These are phyloP conservation scores for Tetragonula clypearis DNA, from an alignment of 1,140 invertebrate genomes.

Conservation along the genomic window DNA sequence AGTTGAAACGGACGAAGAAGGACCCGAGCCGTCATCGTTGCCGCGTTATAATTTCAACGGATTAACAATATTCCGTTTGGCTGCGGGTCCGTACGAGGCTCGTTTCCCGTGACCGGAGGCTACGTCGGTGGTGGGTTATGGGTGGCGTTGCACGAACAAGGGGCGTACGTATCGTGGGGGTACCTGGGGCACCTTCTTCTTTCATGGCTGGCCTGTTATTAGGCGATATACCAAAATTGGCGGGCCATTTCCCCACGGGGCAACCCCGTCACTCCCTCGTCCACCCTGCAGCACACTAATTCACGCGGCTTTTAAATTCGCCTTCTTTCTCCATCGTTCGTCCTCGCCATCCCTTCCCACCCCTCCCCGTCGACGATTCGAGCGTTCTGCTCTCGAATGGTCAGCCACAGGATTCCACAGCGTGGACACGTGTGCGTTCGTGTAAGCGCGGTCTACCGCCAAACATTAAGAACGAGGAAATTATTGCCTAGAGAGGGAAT, in stretches of 20 bases:
- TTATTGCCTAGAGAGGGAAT: conserved; percentile 60
- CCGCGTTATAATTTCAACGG: conserved; percentile 61
- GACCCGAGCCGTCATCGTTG: background rate
- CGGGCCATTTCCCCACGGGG: conserved; percentile 70
- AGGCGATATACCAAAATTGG: conserved; percentile 79
- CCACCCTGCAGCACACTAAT: conserved; percentile 66
- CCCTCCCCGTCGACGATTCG: background rate
- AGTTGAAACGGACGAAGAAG: background rate
- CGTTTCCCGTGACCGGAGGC: conserved; percentile 52
- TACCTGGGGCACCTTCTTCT: conserved; percentile 52
- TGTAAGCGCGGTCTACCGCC: conserved; percentile 35
- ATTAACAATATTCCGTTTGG: conserved; percentile 61
- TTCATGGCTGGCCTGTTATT: conserved; percentile 74
- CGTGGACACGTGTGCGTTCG: conserved; percentile 18
- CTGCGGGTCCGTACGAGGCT: conserved; percentile 1
- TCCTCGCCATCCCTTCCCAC: background rate
- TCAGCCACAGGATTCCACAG: background rate
- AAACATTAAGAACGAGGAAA: conserved; percentile 62
- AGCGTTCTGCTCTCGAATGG: conserved; percentile 28
- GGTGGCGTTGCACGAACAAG: conserved; percentile 49
- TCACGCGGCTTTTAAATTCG: conserved; percentile 58
- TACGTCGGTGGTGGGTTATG: conserved; percentile 59
- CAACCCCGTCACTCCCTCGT: conserved; percentile 61
- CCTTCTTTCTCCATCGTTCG: conserved; percentile 16
- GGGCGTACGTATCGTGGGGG: conserved; percentile 53